Evolutionary conservation across 2,113 vertebrate species (phyloP).

Genomic region (Clarias gariepinus): DNA sequence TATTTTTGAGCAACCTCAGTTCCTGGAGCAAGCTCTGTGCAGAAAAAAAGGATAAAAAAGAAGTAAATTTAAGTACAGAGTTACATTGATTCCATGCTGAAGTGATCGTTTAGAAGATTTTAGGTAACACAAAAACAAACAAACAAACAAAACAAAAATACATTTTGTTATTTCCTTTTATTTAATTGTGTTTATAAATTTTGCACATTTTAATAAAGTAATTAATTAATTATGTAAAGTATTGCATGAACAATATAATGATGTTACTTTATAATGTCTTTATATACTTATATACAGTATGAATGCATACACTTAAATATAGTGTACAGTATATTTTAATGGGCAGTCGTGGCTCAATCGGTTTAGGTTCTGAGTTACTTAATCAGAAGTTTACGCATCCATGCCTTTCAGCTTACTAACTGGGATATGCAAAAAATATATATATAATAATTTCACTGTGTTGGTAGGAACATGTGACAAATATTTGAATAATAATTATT

Average conservation of each 20-base stretch:
- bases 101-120: background rate
- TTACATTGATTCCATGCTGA: background rate
- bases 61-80: background rate
- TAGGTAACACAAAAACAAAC: background rate
- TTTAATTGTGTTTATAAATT: background rate
- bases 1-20: constrained; percentile 85
- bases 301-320: background rate
- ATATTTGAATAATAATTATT: too few species aligned
- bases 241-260: background rate
- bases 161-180: background rate
- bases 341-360: too few species aligned
- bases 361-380: too few species aligned
- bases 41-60: background rate
- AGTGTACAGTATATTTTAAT: background rate
- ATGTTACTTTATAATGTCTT: background rate
- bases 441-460: too few species aligned
- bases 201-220: background rate
- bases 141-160: background rate
- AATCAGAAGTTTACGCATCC: too few species aligned
- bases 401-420: too few species aligned
- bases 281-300: background rate
- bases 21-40: constrained; percentile 85
- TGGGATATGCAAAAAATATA: too few species aligned
- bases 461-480: too few species aligned
- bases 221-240: background rate